phyloP scores from a whole-genome alignment of 2,888 invertebrate genomes.

The Microctonus hyperodae region DNA sequence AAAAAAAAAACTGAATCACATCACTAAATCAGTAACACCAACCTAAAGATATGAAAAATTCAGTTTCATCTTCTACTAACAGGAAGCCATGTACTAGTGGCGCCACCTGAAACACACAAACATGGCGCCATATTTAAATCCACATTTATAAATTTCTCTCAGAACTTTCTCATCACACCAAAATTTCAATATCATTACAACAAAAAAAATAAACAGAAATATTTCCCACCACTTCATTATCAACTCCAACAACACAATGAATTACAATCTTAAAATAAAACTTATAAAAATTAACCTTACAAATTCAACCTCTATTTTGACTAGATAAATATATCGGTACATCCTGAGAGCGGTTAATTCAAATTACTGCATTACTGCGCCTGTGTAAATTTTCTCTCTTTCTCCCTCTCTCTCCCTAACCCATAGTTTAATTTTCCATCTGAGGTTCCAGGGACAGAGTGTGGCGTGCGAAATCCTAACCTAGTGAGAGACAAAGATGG shows the following conservation, averaged over 20 bases:
- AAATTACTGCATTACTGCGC: slow-evolving; percentile 19
- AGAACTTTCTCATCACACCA: not conserved
- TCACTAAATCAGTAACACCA: no score
- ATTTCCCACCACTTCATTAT: no score
- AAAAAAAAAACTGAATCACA: no score
- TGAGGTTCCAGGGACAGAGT: slow-evolving; percentile 12
- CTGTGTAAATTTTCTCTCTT: slow-evolving; percentile 15
- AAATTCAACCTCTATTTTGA: no score
- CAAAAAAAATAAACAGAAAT: no score
- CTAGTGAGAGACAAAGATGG: not conserved
- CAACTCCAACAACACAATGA: no score
- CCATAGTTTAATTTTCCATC: no score
- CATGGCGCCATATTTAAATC: not conserved
- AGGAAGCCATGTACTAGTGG: not conserved
- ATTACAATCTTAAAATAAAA: no score
- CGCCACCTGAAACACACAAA: not conserved
- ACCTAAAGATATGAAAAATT: no score
- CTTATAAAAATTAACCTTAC: no score
- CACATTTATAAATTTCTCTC: not conserved
- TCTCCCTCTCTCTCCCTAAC: no score
- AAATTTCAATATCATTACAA: not conserved
- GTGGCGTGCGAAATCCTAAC: not conserved
- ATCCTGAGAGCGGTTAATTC: slow-evolving; percentile 18
- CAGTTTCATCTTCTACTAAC: not conserved
- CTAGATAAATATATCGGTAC: slow-evolving; percentile 3